Percentiles rank a stretch among this genome's conserved stretches.
These are phyloP conservation scores for Drosophila basisetae DNA, from an alignment of 2,888 invertebrate genomes.

Conservation along the genomic window DNA sequence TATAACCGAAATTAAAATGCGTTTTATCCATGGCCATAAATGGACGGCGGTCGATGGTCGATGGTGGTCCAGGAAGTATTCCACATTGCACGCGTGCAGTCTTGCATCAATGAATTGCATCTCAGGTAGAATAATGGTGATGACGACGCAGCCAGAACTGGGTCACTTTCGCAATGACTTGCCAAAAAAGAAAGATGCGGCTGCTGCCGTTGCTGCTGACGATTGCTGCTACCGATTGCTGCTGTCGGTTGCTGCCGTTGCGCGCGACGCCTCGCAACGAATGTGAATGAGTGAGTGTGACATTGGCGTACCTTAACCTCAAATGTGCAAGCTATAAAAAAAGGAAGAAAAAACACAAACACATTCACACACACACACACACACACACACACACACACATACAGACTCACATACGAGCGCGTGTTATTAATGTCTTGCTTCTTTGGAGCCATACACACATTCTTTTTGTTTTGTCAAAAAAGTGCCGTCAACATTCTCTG, in stretches of 20 bases:
- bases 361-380: conserved; percentile 20
- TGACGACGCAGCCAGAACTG: conserved; percentile 65
- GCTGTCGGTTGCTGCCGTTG: conserved; percentile 57
- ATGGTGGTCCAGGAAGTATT: conserved; percentile 63
- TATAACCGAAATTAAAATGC: conserved; percentile 75
- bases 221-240: conserved; percentile 35
- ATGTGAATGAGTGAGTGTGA: conserved; percentile 83
- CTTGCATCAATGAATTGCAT: conserved; percentile 72
- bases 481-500: conserved; percentile 66
- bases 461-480: conserved; percentile 58
- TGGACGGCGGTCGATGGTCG: conserved; percentile 23
- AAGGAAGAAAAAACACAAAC: conserved; percentile 48
- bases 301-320: conserved; percentile 83
- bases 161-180: conserved; percentile 79
- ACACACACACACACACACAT: conserved; percentile 5
- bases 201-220: conserved; percentile 41
- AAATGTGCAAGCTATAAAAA: conserved; percentile 74
- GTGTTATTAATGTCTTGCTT: conserved; percentile 73
- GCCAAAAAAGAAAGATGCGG: conserved; percentile 62
- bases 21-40: conserved; percentile 77
- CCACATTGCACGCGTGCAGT: conserved; percentile 64
- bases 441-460: conserved; percentile 61
- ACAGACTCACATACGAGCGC: background rate
- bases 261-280: conserved; percentile 75
- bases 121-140: conserved; percentile 54